Evolutionary conservation across 1,140 invertebrate genomes (phyloP), one percentile per base, ranked within the genome.

Genomic region (Leptinotarsa defecta): DNA sequence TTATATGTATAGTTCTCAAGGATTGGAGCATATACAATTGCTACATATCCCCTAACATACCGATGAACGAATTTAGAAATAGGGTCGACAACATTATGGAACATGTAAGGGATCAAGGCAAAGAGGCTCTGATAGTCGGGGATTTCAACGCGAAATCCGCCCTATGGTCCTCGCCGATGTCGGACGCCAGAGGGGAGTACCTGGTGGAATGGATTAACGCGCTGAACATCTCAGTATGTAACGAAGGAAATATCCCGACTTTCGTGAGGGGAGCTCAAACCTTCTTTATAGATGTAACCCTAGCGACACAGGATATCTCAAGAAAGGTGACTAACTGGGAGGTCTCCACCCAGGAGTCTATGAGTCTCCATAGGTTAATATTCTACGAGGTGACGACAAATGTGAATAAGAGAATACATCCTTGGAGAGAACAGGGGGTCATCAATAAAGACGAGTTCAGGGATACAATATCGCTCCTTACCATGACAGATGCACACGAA

Each of bases 31-130:
- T 68, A 19, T 68, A 34, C 20, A 68, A 13, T 19, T 68, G 67
- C 19, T 68, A 68, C 19, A 48, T 68, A 19, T 68, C 67, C 67
- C 67, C 67, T 13, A 68, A 68, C 24, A 68, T 68, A 27, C 67
- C 67, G 13, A n/a, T 68, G 27, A 27, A 15, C 11, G 24, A 68
- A 43, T 68, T 27, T 48, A 68, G 34, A 65, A 13, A 13, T 13
- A n/a, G 19, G 13, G 67, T 27, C 11, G 67, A 68, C 24, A 13
- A 11, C 13, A 19, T 68, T 17, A 34, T 68, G 22, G 20, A 68
- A n/a, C 67, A 68, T 27, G 19, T 48, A 27, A 48, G 8, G 24
- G 34, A n/a, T 17, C 13, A 13, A 27, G 34, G 13, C 3, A 68
- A 48, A 43, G 20, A 68, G 43, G 67, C 19, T 34, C 13, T 68